Base-by-base conservation (phyloP, 2,888 invertebrate species). In the Drosophila parthenogenetica region DNA sequence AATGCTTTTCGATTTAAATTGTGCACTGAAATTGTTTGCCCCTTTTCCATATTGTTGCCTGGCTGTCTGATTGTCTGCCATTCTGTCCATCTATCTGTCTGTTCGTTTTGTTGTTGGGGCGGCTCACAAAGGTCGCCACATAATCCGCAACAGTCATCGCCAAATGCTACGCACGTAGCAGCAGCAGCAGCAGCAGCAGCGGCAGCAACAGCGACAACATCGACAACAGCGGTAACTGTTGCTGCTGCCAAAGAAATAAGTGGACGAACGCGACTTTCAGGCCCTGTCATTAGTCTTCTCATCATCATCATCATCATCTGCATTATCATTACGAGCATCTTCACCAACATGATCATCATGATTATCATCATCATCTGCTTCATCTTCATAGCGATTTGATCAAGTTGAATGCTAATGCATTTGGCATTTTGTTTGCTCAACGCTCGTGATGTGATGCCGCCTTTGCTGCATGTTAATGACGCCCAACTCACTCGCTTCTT, bases 341-440 rank as follows among this genome's bases (percentile, higher is more conserved):
- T 14, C 53, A 37, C 25, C 43, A 60, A 7, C 35, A 50, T 25
- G 29, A 39, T 16, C 16, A 32, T 25, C 29, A 37, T 14, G 46
- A 54, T 48, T 49, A 57, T 14, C 42, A 55, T 17, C 39, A 46
- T 43, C 39, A 53, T 43, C 37, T 14, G n/a, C 48, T 11, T 49
- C 14, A 43, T 32, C 42, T 40, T 45, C 19, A 29, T 45, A 16
- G 42, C 63, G 69, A 75, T 63, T 75, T 79, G 88, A 81, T 85
- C 69, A 59, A 64, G 79, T 58, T 62, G 79, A 78, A 75, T 79
- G 75, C 69, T 78, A 78, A 75, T 75, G 75, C 75, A 69, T 78
- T 78, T 75, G 75, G 75, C 75, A 82, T 78, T 81, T 69, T 80
- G 85, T 81, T 81, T 87, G 81, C 79, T 84, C 79, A 84, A 81